Base-by-base conservation (phyloP, 1,140 invertebrate genomes). In the Homarus americanus region DNA sequence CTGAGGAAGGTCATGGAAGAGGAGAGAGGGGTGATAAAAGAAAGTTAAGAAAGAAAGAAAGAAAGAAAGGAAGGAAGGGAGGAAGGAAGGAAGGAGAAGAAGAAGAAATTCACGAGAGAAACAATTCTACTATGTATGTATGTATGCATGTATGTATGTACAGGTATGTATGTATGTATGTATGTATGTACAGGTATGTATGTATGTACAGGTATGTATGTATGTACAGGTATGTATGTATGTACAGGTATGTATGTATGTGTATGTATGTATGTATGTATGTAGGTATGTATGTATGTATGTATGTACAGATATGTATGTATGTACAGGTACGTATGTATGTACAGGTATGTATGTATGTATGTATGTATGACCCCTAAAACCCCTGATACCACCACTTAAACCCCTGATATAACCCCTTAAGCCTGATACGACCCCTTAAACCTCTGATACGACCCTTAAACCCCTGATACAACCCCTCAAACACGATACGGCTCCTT, bases 221-320 rank as follows among this genome's bases (percentile, higher is more conserved):
- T 41, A 79, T 41, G 41, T 79, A 41, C n/a, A 79, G 41, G n/a
- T 44, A 41, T 44, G 24, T 24, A 41, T 12, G 1, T 75, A 79
- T 79, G 44, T 79, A 79, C 15, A 79, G 41, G 44, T 79, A 79
- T 79, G 44, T 79, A 79, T 79, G 44, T 79, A 79, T 79, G 44
- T 79, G 44, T 79, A 79, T 79, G 44, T 79, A 79, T 44, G 44
- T 79, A 79, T 44, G 44, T 44, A 79, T 79, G 44, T 79, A 75
- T 75, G 36, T 75, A 75, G 32, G 36, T 36, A 75, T 75, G 36
- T 75, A 75, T 75, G 2, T 75, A 79, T 24, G 4, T 79, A 41
- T 44, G 24, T 41, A 32, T 44, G 49, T 49, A 79, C 0, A 79
- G 7, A 63, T 63, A 63, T 63, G 20, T 63, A 63, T 63, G 20